Evolutionary conservation across 1,140 invertebrate species (phyloP), one percentile per base, ranked within the genome.

Genomic region (Drosophila pruinosa): DNA sequence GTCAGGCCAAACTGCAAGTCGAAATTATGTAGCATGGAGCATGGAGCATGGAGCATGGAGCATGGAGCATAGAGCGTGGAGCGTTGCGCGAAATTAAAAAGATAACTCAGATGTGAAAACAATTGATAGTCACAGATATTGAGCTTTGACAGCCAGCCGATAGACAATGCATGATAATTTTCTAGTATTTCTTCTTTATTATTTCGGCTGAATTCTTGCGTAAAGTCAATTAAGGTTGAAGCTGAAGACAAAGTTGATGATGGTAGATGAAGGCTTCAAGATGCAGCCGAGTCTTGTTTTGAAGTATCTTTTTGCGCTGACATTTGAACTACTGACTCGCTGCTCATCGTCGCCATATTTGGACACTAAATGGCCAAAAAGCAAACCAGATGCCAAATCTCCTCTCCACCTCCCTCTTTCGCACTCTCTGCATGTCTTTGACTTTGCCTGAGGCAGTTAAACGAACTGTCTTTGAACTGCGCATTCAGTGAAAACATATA

Each of bases 81-180:
- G 58, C 65, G 47, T 58, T 62, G 65, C 65, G 65, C 71, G 67
- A 74, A 74, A 74, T 74, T 74, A 88, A 88, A 85, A 88, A 88
- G 82, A 82, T 88, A 88, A 88, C 78, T 86, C 82, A 86, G 83
- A 85, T 85, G 74, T 72, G 77, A 88, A 88, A 88, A 88, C 83
- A 82, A 88, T 88, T 88, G 82, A 88, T 88, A 88, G 82, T 81
- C 82, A 86, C 82, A 85, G 82, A 88, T 88, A 88, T 86, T 88
- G 54, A 82, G 78, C 82, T 82, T 86, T 86, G 82, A 86, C 82
- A 86, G 82, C 77, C 57, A 78, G 65, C 61, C 75, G 82, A 88
- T 88, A 78, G 74, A 88, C 77, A 75, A 59, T 70, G 70, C 52
- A 76, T 72, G 78, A 82, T 82, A 82, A 82, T 74, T 61, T 72